Base-by-base conservation (phyloP, 2,888 invertebrate species). In the Drosophila rubida region DNA sequence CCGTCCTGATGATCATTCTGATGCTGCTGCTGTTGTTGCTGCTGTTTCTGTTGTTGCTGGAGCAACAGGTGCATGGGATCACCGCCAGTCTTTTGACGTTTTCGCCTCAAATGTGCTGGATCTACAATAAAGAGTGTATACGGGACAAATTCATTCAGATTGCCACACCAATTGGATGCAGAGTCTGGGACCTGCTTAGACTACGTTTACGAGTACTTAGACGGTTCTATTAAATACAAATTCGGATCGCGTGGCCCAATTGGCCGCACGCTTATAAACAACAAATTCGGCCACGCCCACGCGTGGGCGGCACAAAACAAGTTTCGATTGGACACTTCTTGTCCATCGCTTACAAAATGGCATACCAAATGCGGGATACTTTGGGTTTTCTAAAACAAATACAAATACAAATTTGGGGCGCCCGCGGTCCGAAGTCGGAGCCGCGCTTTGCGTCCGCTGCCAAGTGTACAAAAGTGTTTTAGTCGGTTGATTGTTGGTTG, bases 81-180 rank as follows among this genome's bases (percentile, higher is more conserved):
- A 65, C 90, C 90, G 72, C 89, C 90, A 79, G 89, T 90, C 87
- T 90, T 91, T 92, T 91, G 91, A 80, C 91, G 90, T 82, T 91
- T 91, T 61, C 91, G 91, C 79, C 93, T 94, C 91, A 93, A 92
- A 81, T 92, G 92, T 90, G 92, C 93, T 87, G 93, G 93, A 93
- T 94, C 94, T 94, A 94, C 86, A 93, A 93, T 92, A 91, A 92
- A 89, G 78, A 84, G 54, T 59, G 48, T 61, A 50, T 45, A 54
- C 42, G 51, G 59, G 58, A 73, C 73, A 75, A 54, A 45, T 37
- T 37, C 7, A n/a, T n/a, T 59, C 45, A 57, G 54, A 50, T 55
- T 59, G 62, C 48, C 62, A 55, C 27, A 11, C n/a, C 32, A 57
- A 51, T 35, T 22, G 50, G 45, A 9, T 25, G 9, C 27, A 46